Evolutionary conservation across 2,113 vertebrate genomes (phyloP).

Genomic region (Sceloporus undulatus): DNA sequence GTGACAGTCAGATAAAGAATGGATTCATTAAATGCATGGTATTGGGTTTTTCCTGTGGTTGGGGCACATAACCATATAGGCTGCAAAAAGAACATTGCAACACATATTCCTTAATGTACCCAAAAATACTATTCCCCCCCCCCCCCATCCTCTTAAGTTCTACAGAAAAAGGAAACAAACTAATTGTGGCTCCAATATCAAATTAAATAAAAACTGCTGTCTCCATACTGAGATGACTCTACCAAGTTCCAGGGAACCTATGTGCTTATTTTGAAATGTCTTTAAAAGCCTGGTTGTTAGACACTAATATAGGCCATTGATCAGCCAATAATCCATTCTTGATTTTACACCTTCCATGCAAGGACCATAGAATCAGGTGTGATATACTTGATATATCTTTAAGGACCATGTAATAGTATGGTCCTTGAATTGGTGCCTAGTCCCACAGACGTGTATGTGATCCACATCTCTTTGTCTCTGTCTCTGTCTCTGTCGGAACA

Average conservation of each 20-base stretch:
- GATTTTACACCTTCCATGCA: neutral
- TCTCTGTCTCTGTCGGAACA: neutral
- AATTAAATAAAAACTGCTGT: neutral
- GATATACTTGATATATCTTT: neutral
- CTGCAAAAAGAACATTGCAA: neutral
- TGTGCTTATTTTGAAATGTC: neutral
- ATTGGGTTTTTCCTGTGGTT: neutral
- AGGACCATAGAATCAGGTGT: neutral
- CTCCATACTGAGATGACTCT: neutral
- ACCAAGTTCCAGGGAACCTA: neutral
- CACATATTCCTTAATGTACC: neutral
- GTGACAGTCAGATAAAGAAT: conserved; percentile 25
- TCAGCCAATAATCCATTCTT: neutral
- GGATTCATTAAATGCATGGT: neutral
- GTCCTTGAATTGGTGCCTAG: too few relatives aligned
- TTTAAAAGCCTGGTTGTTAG: neutral
- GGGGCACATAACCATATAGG: neutral
- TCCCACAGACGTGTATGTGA: too few relatives aligned
- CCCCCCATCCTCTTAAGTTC: neutral
- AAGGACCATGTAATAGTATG: too few relatives aligned
- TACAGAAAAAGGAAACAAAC: neutral
- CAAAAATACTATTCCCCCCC: conserved; percentile 27
- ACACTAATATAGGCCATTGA: neutral
- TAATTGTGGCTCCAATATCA: conserved; percentile 2
- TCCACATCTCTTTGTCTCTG: neutral